Evolutionary conservation across 2,113 vertebrate species (phyloP).

Genomic region (Taurulus bubalis): DNA sequence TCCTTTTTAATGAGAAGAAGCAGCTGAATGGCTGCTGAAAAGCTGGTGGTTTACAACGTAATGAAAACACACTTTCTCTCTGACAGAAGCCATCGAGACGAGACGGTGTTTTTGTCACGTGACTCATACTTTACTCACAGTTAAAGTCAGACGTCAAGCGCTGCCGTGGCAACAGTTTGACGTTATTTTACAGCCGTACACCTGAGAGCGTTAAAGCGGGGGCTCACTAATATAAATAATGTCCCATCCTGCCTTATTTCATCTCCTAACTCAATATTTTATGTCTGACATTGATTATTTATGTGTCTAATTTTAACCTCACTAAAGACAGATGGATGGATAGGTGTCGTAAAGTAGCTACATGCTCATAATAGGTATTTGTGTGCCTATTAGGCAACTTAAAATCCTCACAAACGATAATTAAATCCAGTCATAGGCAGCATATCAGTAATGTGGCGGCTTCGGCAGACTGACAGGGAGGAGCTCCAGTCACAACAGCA

Average conservation of each 20-base stretch:
- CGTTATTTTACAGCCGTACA: background rate
- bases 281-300: background rate
- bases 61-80: background rate
- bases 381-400: background rate
- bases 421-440: background rate
- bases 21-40: background rate
- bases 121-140: background rate
- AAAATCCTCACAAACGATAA: background rate
- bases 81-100: background rate
- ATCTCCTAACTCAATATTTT: background rate
- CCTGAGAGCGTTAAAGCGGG: background rate
- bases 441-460: background rate
- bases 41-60: background rate
- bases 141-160: background rate
- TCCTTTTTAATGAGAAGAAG: background rate
- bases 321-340: background rate
- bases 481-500: slow-evolving; percentile 52
- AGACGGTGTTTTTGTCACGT: background rate
- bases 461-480: slow-evolving; percentile 53
- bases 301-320: background rate
- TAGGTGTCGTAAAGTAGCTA: background rate
- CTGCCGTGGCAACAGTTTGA: background rate
- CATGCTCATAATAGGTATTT: background rate
- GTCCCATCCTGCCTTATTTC: background rate
- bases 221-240: background rate